Base-by-base conservation (phyloP, 2,888 invertebrate species). In the Sympetrum striolatum region DNA sequence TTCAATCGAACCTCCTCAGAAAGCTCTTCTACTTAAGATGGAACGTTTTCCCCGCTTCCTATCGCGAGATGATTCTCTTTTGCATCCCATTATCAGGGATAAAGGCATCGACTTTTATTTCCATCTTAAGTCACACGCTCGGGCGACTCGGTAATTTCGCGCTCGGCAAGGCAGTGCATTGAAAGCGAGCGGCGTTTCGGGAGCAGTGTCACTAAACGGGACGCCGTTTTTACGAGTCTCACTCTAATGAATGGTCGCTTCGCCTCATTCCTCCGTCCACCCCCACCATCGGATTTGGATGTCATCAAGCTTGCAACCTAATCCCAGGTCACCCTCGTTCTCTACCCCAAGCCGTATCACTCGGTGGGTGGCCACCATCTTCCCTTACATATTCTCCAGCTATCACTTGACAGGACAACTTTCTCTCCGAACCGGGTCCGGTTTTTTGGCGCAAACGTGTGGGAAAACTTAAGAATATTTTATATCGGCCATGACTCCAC, bases 351-450 rank as follows among this genome's bases (percentile, higher is more conserved):
- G 15, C 86, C 64, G 64, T 86, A 86, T 86, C 86, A 86, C 86
- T 86, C 86, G 25, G 86, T 86, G 86, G 86, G 86, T 86, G 86
- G 86, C 64, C 86, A 58, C 14, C 60, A 48, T 58, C 86, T 86
- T 86, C 58, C 37, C 86, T 86, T 86, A 86, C 86, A 86, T 86
- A 86, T 64, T 64, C 86, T 82, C 58, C 58, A 25, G 82, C 58
- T 86, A 60, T 86, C 86, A 60, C 86, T 86, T 58, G 86, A 86
- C 86, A 60, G 58, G 86, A 39, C 86, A 60, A 86, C 86, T 86
- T 86, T 86, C 86, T 86, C 86, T n/a, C 35, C 31, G 53, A 48
- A 48, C 81, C 8, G 8, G 60, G 60, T 58, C 39, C 86, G 35
- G 58, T 80, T 80, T 86, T 86, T 86, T 48, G 86, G 86, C 86